A percentile compares a stretch with the other conserved stretches of the same genome.
Conservation (phyloP, 2,113 vertebrate genomes). For the Pelusios castaneus region DNA sequence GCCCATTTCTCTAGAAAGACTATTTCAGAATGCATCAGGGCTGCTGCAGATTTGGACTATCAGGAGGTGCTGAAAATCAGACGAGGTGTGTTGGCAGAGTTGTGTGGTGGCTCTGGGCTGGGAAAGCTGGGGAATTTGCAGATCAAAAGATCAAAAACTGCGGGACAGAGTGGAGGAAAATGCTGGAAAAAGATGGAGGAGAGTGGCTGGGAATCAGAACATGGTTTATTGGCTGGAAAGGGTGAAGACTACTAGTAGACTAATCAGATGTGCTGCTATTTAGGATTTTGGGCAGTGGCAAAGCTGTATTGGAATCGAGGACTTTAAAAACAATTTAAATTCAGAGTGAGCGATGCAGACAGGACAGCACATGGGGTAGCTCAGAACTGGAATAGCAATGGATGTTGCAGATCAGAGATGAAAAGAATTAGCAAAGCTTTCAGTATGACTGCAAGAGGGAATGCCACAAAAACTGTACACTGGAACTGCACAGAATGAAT, state of each 20-base stretch:
- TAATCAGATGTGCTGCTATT: not conserved
- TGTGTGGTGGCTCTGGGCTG: not conserved
- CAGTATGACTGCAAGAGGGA: not conserved
- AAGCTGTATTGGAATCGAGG: not conserved
- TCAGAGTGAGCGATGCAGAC: accelerated
- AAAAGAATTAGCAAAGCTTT: not conserved
- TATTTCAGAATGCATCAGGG: not conserved
- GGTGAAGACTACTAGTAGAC: not conserved
- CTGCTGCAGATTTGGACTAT: not conserved
- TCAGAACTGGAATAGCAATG: not conserved
- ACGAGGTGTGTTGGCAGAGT: not conserved
- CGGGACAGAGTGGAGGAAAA: not conserved
- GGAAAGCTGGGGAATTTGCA: not conserved
- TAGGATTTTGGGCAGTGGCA: not conserved
- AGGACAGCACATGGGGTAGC: not conserved
- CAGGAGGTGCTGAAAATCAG: not conserved
- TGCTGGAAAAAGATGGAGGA: not conserved
- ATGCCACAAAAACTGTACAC: accelerated
- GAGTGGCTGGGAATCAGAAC: not conserved
- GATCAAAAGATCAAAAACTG: not conserved
- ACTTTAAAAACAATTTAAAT: slow-evolving; percentile 12
- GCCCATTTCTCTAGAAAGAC: not conserved
- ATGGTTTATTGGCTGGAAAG: slow-evolving; percentile 9
- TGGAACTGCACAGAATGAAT: not conserved
- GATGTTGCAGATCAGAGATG: not conserved